Evolutionary conservation across 2,888 invertebrate genomes (phyloP).

Genomic region (Plebejus anna): DNA sequence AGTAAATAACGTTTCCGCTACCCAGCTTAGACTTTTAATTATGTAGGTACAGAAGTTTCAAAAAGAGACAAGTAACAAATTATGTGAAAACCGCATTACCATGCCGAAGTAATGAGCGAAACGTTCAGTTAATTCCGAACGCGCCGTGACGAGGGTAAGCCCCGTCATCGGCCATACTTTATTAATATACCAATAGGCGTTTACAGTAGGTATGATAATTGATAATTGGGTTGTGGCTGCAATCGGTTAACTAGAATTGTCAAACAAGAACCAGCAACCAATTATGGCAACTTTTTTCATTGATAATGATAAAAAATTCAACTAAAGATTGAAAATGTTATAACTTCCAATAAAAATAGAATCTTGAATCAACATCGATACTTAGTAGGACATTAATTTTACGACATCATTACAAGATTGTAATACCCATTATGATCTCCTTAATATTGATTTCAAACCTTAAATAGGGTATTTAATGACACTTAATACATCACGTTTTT

Average conservation of each 20-base stretch:
- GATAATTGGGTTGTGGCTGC: neutral
- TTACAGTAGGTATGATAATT: neutral
- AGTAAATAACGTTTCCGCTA: neutral
- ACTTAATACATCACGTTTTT: neutral
- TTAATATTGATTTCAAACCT: neutral
- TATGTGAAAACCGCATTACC: slow-evolving; percentile 29
- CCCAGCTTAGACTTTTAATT: slow-evolving; percentile 10
- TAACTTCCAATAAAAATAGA: neutral
- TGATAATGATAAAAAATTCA: neutral
- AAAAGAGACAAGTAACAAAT: slow-evolving; percentile 29
- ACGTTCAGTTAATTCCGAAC: slow-evolving; percentile 36
- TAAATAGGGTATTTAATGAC: neutral
- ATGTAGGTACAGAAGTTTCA: slow-evolving; percentile 16
- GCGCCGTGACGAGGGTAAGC: slow-evolving; percentile 40
- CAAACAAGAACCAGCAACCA: neutral
- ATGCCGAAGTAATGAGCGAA: slow-evolving; percentile 27
- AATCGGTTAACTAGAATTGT: neutral
- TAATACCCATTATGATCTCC: neutral
- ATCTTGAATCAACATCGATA: neutral
- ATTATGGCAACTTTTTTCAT: no score
- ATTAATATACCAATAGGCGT: slow-evolving; percentile 24
- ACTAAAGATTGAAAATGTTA: neutral
- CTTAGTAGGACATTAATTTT: neutral
- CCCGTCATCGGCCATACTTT: slow-evolving; percentile 34
- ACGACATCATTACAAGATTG: neutral